phyloP scores from a whole-genome alignment of 1,140 invertebrate species.

The Panagrolaimus sp. region DNA sequence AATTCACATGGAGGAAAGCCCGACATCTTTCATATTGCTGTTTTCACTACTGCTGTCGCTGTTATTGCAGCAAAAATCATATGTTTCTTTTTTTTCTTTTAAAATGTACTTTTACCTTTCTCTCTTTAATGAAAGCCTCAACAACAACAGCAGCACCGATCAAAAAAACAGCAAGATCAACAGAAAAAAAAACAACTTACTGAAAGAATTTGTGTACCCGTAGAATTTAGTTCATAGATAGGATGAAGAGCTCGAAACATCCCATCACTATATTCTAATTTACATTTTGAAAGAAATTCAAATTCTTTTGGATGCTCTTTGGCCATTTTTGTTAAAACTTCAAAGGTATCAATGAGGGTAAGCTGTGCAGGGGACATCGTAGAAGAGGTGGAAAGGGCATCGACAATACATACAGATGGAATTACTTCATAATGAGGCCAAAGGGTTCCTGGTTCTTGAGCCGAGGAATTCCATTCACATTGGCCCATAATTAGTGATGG shows the following conservation, averaged over 20 bases:
- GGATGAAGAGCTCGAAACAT: conserved; percentile 25
- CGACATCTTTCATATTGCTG: background rate
- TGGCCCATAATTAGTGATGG: conserved; percentile 16
- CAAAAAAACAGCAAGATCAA: conserved; percentile 8
- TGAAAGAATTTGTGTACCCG: conserved; percentile 25
- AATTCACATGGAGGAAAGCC: conserved; percentile 12
- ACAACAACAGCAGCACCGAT: background rate
- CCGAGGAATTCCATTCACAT: conserved; percentile 24
- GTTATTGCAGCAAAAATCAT: too few species aligned
- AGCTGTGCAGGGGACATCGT: conserved; percentile 21
- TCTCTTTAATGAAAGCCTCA: too few species aligned
- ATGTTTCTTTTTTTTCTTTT: too few species aligned
- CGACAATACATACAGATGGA: conserved; percentile 24
- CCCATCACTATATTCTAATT: conserved; percentile 32
- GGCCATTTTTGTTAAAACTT: conserved; percentile 17
- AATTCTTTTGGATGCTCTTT: conserved; percentile 22
- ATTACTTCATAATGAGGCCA: conserved; percentile 33
- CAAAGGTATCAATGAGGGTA: conserved; percentile 27
- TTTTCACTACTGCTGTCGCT: too few species aligned
- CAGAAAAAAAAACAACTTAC: conserved; percentile 19
- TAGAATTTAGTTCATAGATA: conserved; percentile 14
- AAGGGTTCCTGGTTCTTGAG: conserved; percentile 32
- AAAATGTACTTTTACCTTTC: too few species aligned
- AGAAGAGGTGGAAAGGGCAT: conserved; percentile 16
- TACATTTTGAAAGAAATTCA: conserved; percentile 24